Evolutionary conservation across 2,797 vertebrate genomes (phyloP).

Genomic region (Notolepis coatsorum): DNA sequence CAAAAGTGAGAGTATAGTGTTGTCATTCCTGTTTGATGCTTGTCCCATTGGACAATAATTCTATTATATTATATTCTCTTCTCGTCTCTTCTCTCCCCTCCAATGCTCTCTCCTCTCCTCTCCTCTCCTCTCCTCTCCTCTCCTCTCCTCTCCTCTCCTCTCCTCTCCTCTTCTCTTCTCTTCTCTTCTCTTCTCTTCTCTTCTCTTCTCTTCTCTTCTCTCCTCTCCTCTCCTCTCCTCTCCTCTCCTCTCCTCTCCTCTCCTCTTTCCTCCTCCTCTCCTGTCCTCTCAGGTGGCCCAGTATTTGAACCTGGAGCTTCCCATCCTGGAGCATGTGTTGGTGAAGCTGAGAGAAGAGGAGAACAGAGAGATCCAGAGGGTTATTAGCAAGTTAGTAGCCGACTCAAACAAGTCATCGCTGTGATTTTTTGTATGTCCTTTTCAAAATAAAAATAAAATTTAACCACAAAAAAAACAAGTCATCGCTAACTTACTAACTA

Average conservation of each 20-base stretch:
- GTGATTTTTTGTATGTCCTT: no score
- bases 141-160: not conserved
- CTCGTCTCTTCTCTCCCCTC: not conserved
- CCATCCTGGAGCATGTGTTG: constrained; percentile 88
- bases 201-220: not conserved
- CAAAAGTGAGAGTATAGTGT: no score
- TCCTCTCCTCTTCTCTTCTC: not conserved
- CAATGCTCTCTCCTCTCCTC: not conserved
- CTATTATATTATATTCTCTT: not conserved
- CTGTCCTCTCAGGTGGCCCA: constrained; percentile 87
- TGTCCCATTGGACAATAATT: no score
- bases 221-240: not conserved
- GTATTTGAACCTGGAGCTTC: constrained; percentile 90
- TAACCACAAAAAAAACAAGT: not conserved
- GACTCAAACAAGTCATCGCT: not conserved
- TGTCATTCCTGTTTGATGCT: no score
- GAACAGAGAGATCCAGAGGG: constrained; percentile 82
- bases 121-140: no score
- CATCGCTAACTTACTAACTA: no score
- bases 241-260: not conserved
- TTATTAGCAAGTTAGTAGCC: constrained; percentile 82
- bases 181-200: no score
- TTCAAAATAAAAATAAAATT: not conserved
- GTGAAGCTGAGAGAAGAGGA: constrained; percentile 88
- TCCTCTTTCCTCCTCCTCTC: not conserved